Percentiles rank a stretch among this genome's conserved stretches.
These are phyloP conservation scores for Microctenopoma lineatum DNA, from an alignment of 2,797 vertebrate genomes.

Conservation along the genomic window DNA sequence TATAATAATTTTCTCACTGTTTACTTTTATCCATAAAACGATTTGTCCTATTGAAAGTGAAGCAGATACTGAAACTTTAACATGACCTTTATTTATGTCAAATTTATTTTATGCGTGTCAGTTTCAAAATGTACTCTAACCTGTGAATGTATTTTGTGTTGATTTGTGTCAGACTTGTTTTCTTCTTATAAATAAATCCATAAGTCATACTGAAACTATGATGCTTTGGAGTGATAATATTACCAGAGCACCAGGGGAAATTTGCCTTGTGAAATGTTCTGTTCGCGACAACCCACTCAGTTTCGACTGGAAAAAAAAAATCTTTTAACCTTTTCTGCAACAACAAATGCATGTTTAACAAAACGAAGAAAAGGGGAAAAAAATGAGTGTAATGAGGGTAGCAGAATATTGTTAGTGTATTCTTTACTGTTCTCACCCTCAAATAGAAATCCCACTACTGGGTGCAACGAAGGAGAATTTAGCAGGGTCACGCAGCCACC, in stretches of 20 bases:
- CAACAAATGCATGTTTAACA: slow-evolving; percentile 81
- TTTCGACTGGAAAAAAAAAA: slow-evolving; percentile 93
- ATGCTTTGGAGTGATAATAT: slow-evolving; percentile 97
- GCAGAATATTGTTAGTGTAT: slow-evolving; percentile 28
- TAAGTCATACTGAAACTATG: slow-evolving; percentile 98
- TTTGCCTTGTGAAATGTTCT: slow-evolving; percentile 91
- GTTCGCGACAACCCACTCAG: slow-evolving; percentile 97
- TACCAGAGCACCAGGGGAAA: slow-evolving; percentile 94
- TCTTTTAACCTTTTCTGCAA: slow-evolving; percentile 94
- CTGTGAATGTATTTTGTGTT: slow-evolving; percentile 40
- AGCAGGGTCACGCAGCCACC: slow-evolving; percentile 9
- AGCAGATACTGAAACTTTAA: slow-evolving; percentile 27
- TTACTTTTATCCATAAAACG: slow-evolving; percentile 15
- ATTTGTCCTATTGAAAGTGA: slow-evolving; percentile 35
- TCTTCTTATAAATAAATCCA: slow-evolving; percentile 96
- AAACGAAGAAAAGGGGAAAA: slow-evolving; percentile 25
- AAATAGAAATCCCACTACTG: slow-evolving; percentile 14
- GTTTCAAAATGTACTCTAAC: slow-evolving; percentile 23
- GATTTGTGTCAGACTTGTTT: slow-evolving; percentile 93
- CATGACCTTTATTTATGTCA: slow-evolving; percentile 30
- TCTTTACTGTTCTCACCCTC: slow-evolving; percentile 13
- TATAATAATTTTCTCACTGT: neutral
- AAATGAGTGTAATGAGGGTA: slow-evolving; percentile 25
- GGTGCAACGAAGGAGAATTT: slow-evolving; percentile 4
- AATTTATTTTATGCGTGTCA: slow-evolving; percentile 26